Conservation (phyloP, 2,113 vertebrate species). For the Marmota flaviventris region DNA sequence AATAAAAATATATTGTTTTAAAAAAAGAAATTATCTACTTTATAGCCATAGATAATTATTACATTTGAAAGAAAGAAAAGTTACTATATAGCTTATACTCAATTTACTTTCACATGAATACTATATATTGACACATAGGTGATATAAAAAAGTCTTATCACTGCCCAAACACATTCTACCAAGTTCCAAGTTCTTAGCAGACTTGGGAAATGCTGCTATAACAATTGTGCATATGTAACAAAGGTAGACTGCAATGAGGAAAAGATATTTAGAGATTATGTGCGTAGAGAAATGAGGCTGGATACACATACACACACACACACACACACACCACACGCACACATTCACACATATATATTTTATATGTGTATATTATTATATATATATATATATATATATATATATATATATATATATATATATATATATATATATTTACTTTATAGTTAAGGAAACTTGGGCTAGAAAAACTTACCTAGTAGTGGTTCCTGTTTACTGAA, state of each 20-base stretch:
- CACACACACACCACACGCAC: no score
- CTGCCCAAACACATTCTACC: background rate
- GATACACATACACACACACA: no score
- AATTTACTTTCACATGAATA: background rate
- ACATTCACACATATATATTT: no score
- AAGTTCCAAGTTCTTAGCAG: conserved; percentile 18
- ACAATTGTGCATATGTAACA: background rate
- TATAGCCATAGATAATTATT: background rate
- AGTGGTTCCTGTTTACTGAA: conserved; percentile 38
- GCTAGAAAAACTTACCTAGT: conserved; percentile 4
- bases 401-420: no score
- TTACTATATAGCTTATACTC: background rate
- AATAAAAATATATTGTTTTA: conserved; percentile 59
- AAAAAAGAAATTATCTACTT: no score
- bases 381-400: no score
- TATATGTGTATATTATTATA: no score
- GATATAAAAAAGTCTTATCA: background rate
- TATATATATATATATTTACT: background rate
- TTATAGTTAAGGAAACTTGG: conserved; percentile 32
- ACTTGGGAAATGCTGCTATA: background rate
- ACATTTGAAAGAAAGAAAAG: conserved; percentile 57
- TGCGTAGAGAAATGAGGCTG: conserved; percentile 13
- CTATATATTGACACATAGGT: background rate
- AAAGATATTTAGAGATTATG: conserved; percentile 6
- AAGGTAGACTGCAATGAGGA: background rate